Percentiles rank a stretch among this genome's conserved stretches.
Conservation (phyloP, 2,113 vertebrate genomes). For the Eupsittula cactorum region DNA sequence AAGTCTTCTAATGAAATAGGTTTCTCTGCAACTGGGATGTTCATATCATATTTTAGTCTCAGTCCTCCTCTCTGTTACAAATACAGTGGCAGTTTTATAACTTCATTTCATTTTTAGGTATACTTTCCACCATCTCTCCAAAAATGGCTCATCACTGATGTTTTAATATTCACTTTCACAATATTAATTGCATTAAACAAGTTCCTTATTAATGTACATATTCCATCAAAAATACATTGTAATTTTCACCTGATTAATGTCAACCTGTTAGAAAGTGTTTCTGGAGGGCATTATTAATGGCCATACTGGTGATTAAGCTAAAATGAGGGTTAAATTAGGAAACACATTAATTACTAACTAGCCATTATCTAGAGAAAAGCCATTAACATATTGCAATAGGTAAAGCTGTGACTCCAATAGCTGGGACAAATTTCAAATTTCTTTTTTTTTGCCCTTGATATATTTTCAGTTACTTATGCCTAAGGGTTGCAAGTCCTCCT, state of each 20-base stretch:
- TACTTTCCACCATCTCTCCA: neutral
- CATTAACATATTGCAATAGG: neutral
- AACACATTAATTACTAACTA: conserved; percentile 34
- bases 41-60: neutral
- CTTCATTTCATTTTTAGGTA: neutral
- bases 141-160: neutral
- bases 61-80: neutral
- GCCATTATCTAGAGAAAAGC: conserved; percentile 7
- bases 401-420: neutral
- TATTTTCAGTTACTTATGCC: neutral
- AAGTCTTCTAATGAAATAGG: neutral
- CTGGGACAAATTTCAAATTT: neutral
- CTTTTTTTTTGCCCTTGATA: neutral
- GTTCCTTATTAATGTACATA: neutral
- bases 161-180: conserved; percentile 2
- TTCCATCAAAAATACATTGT: conserved; percentile 23
- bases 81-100: neutral
- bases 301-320: neutral
- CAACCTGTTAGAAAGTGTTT: neutral
- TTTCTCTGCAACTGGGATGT: neutral
- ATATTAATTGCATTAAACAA: conserved; percentile 5
- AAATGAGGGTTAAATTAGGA: conserved; percentile 46
- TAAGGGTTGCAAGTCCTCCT: neutral
- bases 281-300: conserved; percentile 37
- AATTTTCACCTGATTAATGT: conserved; percentile 40